Percentiles rank a stretch among this genome's conserved stretches.
Conservation (phyloP, 2,113 vertebrate genomes). For the Microcebus murinus region DNA sequence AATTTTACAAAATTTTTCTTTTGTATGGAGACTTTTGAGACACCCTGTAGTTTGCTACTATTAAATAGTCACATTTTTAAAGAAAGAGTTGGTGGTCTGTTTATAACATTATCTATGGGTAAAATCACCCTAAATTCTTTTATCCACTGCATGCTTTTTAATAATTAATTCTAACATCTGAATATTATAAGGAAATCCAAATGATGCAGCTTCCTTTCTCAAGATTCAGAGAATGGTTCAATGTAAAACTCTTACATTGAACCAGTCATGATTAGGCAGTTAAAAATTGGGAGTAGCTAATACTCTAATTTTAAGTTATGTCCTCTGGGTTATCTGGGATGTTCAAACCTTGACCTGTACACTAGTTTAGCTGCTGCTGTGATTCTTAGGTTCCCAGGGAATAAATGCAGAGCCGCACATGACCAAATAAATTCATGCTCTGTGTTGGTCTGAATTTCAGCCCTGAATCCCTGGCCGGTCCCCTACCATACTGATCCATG, state of each 20-base stretch:
- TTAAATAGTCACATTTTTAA: background rate
- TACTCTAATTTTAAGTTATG: background rate
- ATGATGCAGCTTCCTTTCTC: background rate
- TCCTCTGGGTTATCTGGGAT: background rate
- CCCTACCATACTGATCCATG: background rate
- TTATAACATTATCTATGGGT: background rate
- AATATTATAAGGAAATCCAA: background rate
- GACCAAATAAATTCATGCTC: fast-evolving
- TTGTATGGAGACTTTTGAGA: too few species aligned
- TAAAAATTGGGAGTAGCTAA: background rate
- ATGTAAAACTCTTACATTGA: background rate
- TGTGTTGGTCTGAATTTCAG: background rate
- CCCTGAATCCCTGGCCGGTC: too few species aligned
- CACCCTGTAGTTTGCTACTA: background rate
- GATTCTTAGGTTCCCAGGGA: background rate
- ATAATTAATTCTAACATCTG: background rate
- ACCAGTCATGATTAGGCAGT: background rate
- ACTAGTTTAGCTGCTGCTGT: background rate
- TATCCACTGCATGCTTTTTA: background rate
- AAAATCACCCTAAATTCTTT: background rate
- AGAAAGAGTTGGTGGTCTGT: background rate
- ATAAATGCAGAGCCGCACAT: background rate
- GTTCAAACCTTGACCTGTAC: background rate
- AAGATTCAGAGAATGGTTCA: background rate
- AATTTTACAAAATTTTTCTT: too few species aligned